phyloP scores from a whole-genome alignment of 2,113 vertebrate genomes.

The Hiodon tergisus region DNA sequence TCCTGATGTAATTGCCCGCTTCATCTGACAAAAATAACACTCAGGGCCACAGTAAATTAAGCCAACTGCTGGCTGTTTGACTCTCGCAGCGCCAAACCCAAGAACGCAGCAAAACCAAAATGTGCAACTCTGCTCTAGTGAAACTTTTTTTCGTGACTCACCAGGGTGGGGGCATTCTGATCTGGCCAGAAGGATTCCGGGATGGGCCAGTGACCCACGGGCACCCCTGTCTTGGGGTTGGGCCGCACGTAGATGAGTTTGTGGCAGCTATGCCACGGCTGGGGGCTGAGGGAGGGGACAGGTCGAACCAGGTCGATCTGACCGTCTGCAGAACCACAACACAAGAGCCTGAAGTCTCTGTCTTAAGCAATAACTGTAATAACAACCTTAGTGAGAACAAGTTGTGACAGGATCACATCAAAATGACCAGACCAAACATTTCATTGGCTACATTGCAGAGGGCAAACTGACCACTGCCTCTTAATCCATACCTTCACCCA shows the following conservation, averaged over 20 bases:
- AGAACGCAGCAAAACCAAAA: background rate
- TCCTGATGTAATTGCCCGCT: background rate
- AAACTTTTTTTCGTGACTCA: conserved; percentile 48
- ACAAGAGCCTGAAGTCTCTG: background rate
- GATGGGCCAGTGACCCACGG: conserved; percentile 94
- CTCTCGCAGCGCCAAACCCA: background rate
- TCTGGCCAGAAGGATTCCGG: conserved; percentile 98
- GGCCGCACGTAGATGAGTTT: conserved; percentile 95
- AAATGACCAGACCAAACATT: background rate
- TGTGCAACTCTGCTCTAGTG: background rate
- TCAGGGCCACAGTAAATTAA: background rate
- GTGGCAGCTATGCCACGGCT: conserved; percentile 94
- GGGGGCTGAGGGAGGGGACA: conserved; percentile 50
- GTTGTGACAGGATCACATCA: background rate
- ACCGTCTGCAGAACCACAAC: conserved; percentile 64
- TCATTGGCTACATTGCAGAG: no score
- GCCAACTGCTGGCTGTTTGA: background rate
- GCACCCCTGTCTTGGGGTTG: conserved; percentile 95
- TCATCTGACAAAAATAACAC: background rate
- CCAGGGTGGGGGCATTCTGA: conserved; percentile 92
- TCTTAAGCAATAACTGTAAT: background rate
- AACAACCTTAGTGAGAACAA: background rate
- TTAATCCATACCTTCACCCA: conserved; percentile 64
- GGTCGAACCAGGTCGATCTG: conserved; percentile 57
- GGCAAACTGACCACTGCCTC: background rate